Evolutionary conservation across 1,140 invertebrate species (phyloP), one percentile per base, ranked within the genome.

Genomic region (Melitaea cinxia): DNA sequence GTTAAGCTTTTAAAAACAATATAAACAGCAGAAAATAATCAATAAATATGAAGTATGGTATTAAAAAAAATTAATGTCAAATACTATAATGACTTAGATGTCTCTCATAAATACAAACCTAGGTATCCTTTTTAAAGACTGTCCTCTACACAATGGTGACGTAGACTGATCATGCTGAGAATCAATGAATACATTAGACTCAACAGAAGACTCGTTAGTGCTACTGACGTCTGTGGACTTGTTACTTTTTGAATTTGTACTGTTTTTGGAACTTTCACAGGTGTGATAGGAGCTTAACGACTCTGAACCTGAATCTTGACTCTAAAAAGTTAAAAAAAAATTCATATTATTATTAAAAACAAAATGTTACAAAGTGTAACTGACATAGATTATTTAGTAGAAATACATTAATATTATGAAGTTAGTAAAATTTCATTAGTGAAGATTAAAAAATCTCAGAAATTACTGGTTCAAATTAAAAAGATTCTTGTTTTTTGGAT

Each of bases 81-180:
- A 2, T 26, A 26, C 2, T 4, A 6, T 2, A 6, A 26, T 26
- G 30, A 33, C 7, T 9, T 33, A 33, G 12, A 33, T 4, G 4
- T 35, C 15, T 39, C 6, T 26, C 14, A 59, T 54, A 26, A 28
- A 52, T 14, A 52, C 24, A 56, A 83, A 91, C 80, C 84, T 91
- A 15, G 88, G 87, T 66, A 89, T 86, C 54, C 88, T 82, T 57
- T 91, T 92, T 33, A 91, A 81, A 12, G 91, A 88, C 19, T 89
- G 80, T 47, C 87, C 84, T 59, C 92, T 80, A 64, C 92, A 92
- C 0, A 93, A 67, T 26, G 92, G 92, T 45, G 92, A 93, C 6
- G 88, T 88, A n/a, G 83, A 86, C 56, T 91, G 78, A 50, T 90
- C 82, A 69, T 90, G 82, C 53, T 83, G 80, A 4, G 83, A 88